A percentile compares a stretch with the other conserved stretches of the same genome.
These are phyloP conservation scores for Torymus aiolomorphi DNA, from an alignment of 2,888 invertebrate genomes.

Conservation along the genomic window DNA sequence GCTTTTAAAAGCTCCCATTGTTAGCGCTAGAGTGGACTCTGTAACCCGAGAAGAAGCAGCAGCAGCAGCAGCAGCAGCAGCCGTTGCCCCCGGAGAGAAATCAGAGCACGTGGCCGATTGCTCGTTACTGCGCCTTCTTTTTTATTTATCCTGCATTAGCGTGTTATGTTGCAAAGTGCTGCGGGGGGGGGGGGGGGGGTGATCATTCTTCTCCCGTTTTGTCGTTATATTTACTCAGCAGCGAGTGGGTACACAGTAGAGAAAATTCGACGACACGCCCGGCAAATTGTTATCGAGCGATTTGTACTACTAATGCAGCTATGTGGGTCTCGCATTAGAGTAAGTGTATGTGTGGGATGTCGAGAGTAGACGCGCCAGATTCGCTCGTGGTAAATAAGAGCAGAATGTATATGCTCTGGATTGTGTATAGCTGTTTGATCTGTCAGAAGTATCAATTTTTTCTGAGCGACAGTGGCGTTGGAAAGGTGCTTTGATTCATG, in stretches of 20 bases:
- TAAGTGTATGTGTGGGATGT: too few relatives aligned
- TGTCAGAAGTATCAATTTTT: too few relatives aligned
- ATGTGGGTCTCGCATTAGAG: background rate
- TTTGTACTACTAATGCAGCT: constrained; percentile 22
- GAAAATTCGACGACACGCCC: constrained; percentile 8
- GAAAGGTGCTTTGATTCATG: too few relatives aligned
- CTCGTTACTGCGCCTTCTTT: background rate
- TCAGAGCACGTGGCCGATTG: constrained; percentile 6
- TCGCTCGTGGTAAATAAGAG: background rate
- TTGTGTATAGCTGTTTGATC: background rate
- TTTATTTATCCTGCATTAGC: constrained; percentile 51
- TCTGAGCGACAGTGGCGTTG: too few relatives aligned
- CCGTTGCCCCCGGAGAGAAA: background rate
- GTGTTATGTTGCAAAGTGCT: constrained; percentile 44
- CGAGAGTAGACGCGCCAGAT: background rate
- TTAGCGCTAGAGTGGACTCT: constrained; percentile 3
- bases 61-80: too few relatives aligned
- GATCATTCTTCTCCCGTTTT: constrained; percentile 9
- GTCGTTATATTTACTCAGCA: constrained; percentile 7
- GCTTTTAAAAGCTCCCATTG: constrained; percentile 41
- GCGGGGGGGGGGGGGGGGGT: background rate
- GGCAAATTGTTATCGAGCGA: constrained; percentile 24
- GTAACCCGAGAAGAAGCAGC: constrained; percentile 36
- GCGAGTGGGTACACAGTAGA: constrained; percentile 1
- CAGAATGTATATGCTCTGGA: background rate